Base-by-base conservation (phyloP, 2,113 vertebrate genomes). In the Bufo bufo region DNA sequence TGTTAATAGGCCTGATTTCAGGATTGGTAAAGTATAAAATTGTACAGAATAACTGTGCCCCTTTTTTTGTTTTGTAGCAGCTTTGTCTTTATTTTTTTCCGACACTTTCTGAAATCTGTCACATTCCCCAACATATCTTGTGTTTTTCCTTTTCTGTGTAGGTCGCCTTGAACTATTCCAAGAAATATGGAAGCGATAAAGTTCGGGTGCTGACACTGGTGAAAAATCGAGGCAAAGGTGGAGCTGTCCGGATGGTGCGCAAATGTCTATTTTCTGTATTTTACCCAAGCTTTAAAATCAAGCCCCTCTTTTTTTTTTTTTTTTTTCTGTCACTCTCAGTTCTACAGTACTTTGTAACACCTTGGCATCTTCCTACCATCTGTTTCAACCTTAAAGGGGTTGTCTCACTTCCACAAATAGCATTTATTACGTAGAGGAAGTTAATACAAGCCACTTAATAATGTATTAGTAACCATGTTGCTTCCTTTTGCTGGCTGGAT, bases 191-290 rank as follows among this genome's bases (percentile, higher is more conserved):
- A 80, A 94, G 95, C 56, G 95, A 98, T 90, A 98, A 98, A 95
- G 96, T 99, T 43, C 94, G 97, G 66, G 97, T 99, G 59, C 92
- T 99, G 91, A 96, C 96, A 0, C 92, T 97, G 89, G 93, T 95
- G 93, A 94, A 95, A 94, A 99, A 99, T 92, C 94, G 95, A 83
- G 98, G 98, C 45, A 99, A 99, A 94, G 98, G 98, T 2, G 98
- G 97, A 80, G 98, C 98, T 43, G 94, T 99, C 78, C 95, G 93
- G 85, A 98, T 96, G 98, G 98, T 99, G 95, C 93, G 65, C 20
- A 33, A 71, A 71, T 84, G 19, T 50, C 4, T 69, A n/a, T 33
- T 50, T 83, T 69, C 47, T 17, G 20, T 50, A 16, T 33, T 61
- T 61, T 80, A 74, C 17, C 71, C 71, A 33, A 33, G 33, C 33